phyloP scores from a whole-genome alignment of 23 tunicate genomes.

The Diplosoma virens region DNA sequence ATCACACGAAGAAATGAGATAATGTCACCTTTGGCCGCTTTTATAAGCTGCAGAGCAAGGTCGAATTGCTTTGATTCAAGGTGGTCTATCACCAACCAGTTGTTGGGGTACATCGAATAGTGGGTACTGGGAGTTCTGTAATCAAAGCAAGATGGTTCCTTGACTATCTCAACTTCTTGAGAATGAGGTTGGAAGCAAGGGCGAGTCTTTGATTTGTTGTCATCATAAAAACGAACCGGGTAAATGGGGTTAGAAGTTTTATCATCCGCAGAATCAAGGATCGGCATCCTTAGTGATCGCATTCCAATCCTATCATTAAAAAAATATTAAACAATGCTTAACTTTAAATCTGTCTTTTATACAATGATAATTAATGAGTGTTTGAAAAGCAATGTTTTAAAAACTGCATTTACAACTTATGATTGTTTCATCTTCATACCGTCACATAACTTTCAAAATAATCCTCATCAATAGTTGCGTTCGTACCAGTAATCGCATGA shows the following conservation, averaged over 20 bases:
- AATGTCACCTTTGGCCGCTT: conserved; percentile 69
- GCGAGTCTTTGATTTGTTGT: not conserved
- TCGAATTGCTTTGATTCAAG: conserved; percentile 55
- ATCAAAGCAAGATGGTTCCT: not conserved
- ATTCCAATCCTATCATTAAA: conserved; percentile 78
- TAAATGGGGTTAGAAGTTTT: not conserved
- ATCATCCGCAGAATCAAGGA: conserved; percentile 34
- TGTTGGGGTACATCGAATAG: conserved; percentile 3
- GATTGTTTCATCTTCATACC: too few relatives aligned
- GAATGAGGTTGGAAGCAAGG: not conserved
- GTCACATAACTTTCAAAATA: too few relatives aligned
- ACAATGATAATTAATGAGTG: too few relatives aligned
- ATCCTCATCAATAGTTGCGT: too few relatives aligned
- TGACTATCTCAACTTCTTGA: not conserved
- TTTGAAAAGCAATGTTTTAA: too few relatives aligned
- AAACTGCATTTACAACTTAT: too few relatives aligned
- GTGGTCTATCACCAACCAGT: conserved; percentile 56
- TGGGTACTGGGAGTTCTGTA: not conserved
- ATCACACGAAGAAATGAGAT: not conserved
- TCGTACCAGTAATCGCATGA: too few relatives aligned
- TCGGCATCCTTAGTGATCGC: conserved; percentile 59
- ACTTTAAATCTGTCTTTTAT: too few relatives aligned
- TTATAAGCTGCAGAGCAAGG: conserved; percentile 47
- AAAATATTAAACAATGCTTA: too few relatives aligned
- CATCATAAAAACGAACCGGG: not conserved